Evolutionary conservation across 2,113 vertebrate species (phyloP), one percentile per base, ranked within the genome.

Genomic region (Tenrec ecaudatus): DNA sequence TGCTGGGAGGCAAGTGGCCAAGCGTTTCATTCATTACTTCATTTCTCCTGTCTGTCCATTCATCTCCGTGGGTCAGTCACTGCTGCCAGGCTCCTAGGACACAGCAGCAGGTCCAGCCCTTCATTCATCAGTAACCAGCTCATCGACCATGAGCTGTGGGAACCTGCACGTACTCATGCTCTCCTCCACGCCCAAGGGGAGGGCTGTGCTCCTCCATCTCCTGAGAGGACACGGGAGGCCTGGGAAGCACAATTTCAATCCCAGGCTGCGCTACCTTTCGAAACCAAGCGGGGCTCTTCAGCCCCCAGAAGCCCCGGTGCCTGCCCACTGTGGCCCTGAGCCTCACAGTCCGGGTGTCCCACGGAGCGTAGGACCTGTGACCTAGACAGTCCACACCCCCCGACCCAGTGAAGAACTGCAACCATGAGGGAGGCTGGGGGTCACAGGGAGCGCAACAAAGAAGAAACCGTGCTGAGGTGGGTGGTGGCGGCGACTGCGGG

Each of bases 91-190:
- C 22, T 8, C 20, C 12, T 60, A 82, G 87, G 91, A 92, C 89
- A 88, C 91, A 88, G 31, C 11, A 0, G 66, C 53, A 3, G 82
- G 83, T 20, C 71, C 27, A 20, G 76, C 58, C 66, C 66, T 82
- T 79, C 93, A 92, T 92, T 92, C 93, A 95, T 93, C 82, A 86
- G 69, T 76, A 57, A 73, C 58, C 27, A 93, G 53, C 85, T 33
- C 58, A 3, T 58, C 29, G 8, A 29, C 43, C 29, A 10, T 33
- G 27, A 15, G 8, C 47, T 33, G 4, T 38, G 2, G n/a, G 33
- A 33, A 38, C 53, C 36, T 0, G 19, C 0, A 0, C 66, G 38
- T 73, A 78, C 57, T 29, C 60, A 22, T 36, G 27, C 16, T 0
- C 0, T 25, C 64, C 47, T 60, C 77, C 9, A 47, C 14, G 33